Evolutionary conservation across 92 coral and sea anemone genomes (phyloP).

Genomic region (Epizoanthus stellaris): DNA sequence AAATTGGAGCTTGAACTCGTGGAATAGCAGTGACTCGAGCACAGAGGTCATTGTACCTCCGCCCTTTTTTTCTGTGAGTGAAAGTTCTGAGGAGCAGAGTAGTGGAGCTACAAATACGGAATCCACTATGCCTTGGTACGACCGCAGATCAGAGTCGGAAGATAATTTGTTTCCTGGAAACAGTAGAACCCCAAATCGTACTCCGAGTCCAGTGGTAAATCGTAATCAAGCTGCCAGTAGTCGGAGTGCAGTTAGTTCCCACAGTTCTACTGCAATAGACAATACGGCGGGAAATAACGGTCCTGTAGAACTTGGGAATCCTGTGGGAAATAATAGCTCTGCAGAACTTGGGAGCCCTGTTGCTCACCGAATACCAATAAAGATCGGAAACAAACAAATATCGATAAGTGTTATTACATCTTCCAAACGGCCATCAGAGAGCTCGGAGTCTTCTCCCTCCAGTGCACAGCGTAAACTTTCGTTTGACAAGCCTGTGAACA

Average conservation of each 20-base stretch:
- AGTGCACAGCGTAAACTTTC: conserved; percentile 6
- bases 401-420: conserved; percentile 35
- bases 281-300: not conserved
- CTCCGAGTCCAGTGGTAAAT: conserved; percentile 31
- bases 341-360: not conserved
- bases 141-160: conserved; percentile 75
- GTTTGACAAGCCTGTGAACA: not conserved
- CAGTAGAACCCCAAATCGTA: conserved; percentile 23
- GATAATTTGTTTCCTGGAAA: conserved; percentile 64
- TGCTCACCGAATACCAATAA: conserved; percentile 41
- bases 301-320: not conserved
- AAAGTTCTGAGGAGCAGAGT: conserved; percentile 35
- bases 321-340: not conserved
- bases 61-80: conserved; percentile 48
- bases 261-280: not conserved
- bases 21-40: conserved; percentile 94
- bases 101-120: conserved; percentile 33
- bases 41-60: conserved; percentile 72
- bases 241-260: not conserved
- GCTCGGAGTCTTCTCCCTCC: not conserved
- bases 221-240: not conserved
- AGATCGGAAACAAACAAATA: conserved; percentile 31
- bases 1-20: conserved; percentile 96
- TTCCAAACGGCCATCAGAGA: conserved; percentile 6
- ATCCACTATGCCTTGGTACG: conserved; percentile 65